Evolutionary conservation across 2,113 vertebrate genomes (phyloP).

Genomic region (Turdus rufiventris): DNA sequence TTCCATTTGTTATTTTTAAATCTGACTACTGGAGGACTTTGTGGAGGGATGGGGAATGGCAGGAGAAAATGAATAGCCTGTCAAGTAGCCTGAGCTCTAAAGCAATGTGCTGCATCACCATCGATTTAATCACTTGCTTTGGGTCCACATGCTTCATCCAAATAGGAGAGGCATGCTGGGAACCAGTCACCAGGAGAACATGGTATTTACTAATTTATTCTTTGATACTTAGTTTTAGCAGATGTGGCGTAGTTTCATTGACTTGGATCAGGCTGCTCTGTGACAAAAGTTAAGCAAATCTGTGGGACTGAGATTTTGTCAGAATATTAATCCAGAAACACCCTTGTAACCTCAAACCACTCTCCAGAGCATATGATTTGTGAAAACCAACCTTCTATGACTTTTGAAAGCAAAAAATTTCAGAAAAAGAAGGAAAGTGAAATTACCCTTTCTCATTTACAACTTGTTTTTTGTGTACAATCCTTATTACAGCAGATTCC

Average conservation of each 20-base stretch:
- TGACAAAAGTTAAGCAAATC: not conserved
- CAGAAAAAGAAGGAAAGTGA: not conserved
- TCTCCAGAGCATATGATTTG: not conserved
- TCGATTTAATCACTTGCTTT: not conserved
- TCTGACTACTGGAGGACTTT: not conserved
- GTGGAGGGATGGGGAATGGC: not conserved
- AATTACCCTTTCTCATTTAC: slow-evolving; percentile 17
- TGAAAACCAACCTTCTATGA: not conserved
- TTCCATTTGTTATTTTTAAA: slow-evolving; percentile 22
- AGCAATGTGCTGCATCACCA: not conserved
- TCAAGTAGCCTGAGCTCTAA: not conserved
- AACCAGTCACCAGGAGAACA: not conserved
- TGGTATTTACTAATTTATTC: not conserved
- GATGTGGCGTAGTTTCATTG: not conserved
- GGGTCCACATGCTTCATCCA: not conserved
- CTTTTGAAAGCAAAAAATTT: not conserved
- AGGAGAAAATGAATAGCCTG: not conserved
- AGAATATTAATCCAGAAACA: not conserved
- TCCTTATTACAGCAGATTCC: not conserved
- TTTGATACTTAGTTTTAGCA: not conserved
- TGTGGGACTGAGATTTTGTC: not conserved
- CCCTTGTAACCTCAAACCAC: not conserved
- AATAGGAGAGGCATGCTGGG: not conserved
- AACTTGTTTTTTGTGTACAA: slow-evolving; percentile 23
- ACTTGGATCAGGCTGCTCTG: not conserved